Percentiles rank a stretch among this genome's conserved stretches.
Evolutionary conservation across 2,888 invertebrate species (phyloP).

Genomic region (Drosophila mettleri): DNA sequence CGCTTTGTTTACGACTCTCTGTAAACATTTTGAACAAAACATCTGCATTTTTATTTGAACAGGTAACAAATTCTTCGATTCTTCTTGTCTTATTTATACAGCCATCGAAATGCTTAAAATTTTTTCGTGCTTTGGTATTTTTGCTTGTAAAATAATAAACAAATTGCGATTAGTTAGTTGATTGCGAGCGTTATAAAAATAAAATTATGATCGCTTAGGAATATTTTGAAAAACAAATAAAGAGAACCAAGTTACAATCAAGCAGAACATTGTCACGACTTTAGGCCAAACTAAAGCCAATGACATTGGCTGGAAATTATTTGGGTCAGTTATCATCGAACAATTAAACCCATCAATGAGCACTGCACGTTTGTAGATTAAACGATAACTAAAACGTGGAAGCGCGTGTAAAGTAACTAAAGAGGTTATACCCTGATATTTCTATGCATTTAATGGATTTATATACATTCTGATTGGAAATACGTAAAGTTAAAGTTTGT

Average conservation of each 20-base stretch:
- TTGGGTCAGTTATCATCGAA: conserved; percentile 48
- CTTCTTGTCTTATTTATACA: conserved; percentile 27
- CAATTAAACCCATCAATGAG: conserved; percentile 47
- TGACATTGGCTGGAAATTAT: conserved; percentile 15
- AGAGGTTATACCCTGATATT: not conserved
- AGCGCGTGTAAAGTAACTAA: not conserved
- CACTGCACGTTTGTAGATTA: conserved; percentile 17
- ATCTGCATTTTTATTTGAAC: conserved; percentile 58
- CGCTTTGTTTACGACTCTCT: conserved; percentile 38
- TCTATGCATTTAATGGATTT: not conserved
- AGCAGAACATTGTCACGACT: conserved; percentile 12
- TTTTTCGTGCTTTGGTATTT: conserved; percentile 12
- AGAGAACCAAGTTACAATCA: not conserved
- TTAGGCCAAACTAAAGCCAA: not conserved
- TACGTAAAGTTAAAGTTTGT: no score
- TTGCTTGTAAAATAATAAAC: conserved; percentile 19
- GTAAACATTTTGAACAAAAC: conserved; percentile 43
- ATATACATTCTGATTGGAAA: not conserved
- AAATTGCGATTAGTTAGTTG: conserved; percentile 16
- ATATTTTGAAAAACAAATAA: not conserved
- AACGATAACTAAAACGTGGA: conserved; percentile 1
- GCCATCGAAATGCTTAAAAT: conserved; percentile 22
- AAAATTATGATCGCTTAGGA: not conserved
- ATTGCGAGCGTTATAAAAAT: conserved; percentile 12
- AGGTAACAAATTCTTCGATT: conserved; percentile 53